A percentile compares a stretch with the other conserved stretches of the same genome.
Evolutionary conservation across 1,140 invertebrate species (phyloP).

Genomic region (Dreissena rostriformis): DNA sequence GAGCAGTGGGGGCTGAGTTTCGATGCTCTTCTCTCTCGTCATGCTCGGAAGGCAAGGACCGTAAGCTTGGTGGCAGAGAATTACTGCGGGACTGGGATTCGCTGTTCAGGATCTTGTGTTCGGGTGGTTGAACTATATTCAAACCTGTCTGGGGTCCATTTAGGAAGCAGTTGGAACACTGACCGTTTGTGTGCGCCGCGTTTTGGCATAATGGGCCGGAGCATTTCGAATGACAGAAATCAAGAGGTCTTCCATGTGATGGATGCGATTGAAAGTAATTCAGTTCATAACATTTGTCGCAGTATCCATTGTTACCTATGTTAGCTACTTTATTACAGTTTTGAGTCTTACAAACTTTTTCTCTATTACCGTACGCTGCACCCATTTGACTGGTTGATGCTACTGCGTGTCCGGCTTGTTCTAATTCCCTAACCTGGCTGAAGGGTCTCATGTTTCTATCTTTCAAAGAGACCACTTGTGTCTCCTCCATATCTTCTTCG

Average conservation of each 20-base stretch:
- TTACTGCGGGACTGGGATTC: neutral
- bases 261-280: neutral
- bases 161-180: slow-evolving; percentile 30
- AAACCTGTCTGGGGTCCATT: neutral
- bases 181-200: neutral
- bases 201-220: neutral
- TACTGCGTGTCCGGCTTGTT: neutral
- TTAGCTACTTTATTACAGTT: slow-evolving; percentile 2
- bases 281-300: slow-evolving; percentile 51
- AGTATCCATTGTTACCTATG: slow-evolving; percentile 35
- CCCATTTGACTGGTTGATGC: neutral
- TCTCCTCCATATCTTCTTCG: slow-evolving; percentile 16
- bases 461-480: slow-evolving; percentile 6
- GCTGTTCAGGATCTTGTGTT: slow-evolving; percentile 29
- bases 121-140: slow-evolving; percentile 15
- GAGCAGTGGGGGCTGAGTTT: neutral
- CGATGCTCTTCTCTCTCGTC: slow-evolving; percentile 2
- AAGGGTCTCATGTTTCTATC: slow-evolving; percentile 2
- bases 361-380: neutral
- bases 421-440: neutral
- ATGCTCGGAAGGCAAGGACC: slow-evolving; percentile 25
- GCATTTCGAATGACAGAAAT: neutral
- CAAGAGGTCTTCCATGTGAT: neutral
- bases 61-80: slow-evolving; percentile 27
- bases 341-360: slow-evolving; percentile 15